These are phyloP conservation scores for Helicoverpa assulta DNA, from an alignment of 2,888 invertebrate genomes.

Conservation along the genomic window DNA sequence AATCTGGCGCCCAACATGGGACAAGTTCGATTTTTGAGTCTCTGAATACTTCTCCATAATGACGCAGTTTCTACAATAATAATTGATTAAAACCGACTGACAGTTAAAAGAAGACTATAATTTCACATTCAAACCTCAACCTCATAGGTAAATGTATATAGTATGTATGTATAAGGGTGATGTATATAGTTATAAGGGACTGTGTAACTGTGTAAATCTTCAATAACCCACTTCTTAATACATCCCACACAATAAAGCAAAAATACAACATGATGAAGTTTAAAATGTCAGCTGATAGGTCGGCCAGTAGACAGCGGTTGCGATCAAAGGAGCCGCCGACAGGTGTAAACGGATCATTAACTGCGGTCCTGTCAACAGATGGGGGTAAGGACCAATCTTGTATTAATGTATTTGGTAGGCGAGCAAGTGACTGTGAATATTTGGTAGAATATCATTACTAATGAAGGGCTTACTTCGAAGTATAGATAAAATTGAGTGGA, in stretches of 20 bases:
- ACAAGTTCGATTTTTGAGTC: too few relatives aligned
- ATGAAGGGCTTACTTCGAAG: too few relatives aligned
- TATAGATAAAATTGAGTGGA: too few relatives aligned
- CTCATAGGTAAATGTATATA: too few relatives aligned
- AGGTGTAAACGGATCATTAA: conserved; percentile 2
- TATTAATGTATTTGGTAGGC: neutral
- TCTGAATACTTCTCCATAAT: too few relatives aligned
- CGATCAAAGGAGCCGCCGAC: neutral
- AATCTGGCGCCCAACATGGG: too few relatives aligned
- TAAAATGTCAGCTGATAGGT: conserved; percentile 1
- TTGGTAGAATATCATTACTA: neutral
- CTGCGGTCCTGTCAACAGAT: neutral
- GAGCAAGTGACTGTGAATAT: neutral
- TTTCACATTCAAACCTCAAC: too few relatives aligned
- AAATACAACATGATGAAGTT: neutral
- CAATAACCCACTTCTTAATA: neutral
- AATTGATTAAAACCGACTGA: too few relatives aligned
- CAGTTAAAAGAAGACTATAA: too few relatives aligned
- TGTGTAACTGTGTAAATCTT: neutral
- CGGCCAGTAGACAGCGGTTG: neutral
- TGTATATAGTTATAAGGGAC: too few relatives aligned
- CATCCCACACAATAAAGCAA: neutral
- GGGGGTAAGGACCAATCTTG: neutral
- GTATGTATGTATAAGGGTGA: too few relatives aligned
- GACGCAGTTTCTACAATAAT: too few relatives aligned